Base-by-base conservation (phyloP, 2,888 invertebrate genomes). In the Cinara cedri region DNA sequence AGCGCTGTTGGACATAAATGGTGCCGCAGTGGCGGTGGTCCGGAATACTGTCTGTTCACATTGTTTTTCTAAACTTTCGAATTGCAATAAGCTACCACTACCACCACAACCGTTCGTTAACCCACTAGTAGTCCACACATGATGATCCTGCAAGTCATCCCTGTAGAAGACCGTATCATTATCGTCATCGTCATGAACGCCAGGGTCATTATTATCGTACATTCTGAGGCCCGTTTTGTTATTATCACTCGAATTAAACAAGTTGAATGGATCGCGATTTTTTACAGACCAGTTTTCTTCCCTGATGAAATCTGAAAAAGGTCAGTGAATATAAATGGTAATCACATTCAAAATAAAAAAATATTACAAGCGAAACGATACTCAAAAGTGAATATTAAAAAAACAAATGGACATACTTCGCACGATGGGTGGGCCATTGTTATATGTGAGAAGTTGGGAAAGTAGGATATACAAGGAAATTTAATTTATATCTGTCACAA, bases 51-150 rank as follows among this genome's bases (percentile, higher is more conserved):
- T 87, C 71, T 83, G 86, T 84, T 89, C 89, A 84, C 91, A 88
- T 83, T 91, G 91, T 63, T 90, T 89, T 85, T 94, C 94, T 81
- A 94, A 87, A 6, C 92, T 93, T 87, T 94, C 94, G 86, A 95
- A 95, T 86, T 94, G 94, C 82, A 94, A 89, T 82, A 95, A 88
- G 83, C 93, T 93, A 82, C 93, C 74, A 8, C 57, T 51, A 8
- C 65, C 75, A 10, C 55, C 78, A 13, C 46, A 49, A n/a, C 80
- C 81, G 34, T 60, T 76, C 14, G 81, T 76, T 42, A 78, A 19
- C 11, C 81, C 81, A 3, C 72, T 57, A 1, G 49, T 76, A 11
- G 82, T 82, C 74, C 82, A 83, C 55, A 80, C 82, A 19, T 80
- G 81, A 4, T 81, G 78, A 49, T 81, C 81, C 24, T 72, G 70